Base-by-base conservation (phyloP, 2,113 vertebrate species). In the Cavia aperea region DNA sequence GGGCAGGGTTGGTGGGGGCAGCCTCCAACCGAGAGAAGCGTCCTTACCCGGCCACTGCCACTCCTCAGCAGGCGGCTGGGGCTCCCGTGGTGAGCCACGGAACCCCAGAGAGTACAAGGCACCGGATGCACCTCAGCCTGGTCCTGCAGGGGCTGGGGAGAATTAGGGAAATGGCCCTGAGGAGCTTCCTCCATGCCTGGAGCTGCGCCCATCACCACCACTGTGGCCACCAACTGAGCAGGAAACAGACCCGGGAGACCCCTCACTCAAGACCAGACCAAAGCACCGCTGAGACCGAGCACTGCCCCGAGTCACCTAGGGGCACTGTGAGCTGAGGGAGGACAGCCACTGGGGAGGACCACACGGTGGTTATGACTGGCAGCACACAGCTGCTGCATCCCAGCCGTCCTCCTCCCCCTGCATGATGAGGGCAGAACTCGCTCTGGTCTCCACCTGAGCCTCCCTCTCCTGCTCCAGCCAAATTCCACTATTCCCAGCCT, bases 381-480 rank as follows among this genome's bases (percentile, higher is more conserved):
- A 31, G n/a, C 46, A 46, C 7, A 0, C 18, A 12, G 15, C 6
- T 16, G 4, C 82, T 46, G 51, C 14, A 2, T 26, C 60, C 7
- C 1, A 0, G 73, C 13, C 31, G 12, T 11, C 46, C 51, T n/a
- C 8, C 26, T 24, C 5, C 39, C 13, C 46, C 62, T 4, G 2
- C 19, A 31, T 15, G 3, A 16, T 12, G 31, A 70, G 16, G 31
- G 31, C 14, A 19, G 73, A 81, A 66, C 70, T 21, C 1, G n/a
- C 56, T 29, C 33, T 7, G 87, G 60, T n/a, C 33, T 39, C 56
- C 86, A 77, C 19, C 54, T 26, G 29, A 56, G 29, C 49, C 19
- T 31, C 46, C 66, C 72, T 43, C 65, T 4, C 8, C 7, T 46
- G 12, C 56, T 24, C 88, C 49, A 43, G 63, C 82, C 51, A 60